phyloP scores from a whole-genome alignment of 2,797 vertebrate species.

The Eulemur albifrons region DNA sequence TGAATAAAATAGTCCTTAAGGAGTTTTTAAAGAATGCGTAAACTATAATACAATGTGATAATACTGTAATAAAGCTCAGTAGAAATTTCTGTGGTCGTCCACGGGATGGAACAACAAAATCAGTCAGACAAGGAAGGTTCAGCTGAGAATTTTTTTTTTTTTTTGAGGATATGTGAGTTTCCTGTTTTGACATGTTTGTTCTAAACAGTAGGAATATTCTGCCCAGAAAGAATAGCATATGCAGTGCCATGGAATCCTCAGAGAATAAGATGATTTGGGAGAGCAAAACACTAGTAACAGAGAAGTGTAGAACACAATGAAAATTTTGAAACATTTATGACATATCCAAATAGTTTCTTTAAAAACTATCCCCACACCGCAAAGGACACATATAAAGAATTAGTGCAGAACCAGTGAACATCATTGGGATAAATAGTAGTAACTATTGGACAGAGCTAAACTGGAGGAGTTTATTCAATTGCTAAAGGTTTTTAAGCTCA shows the following conservation, averaged over 20 bases:
- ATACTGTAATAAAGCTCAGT: not conserved
- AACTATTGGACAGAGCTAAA: not conserved
- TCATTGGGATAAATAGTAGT: conserved; percentile 27
- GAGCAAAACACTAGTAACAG: not conserved
- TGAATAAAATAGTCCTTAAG: not conserved
- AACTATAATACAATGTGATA: not conserved
- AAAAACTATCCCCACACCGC: not conserved
- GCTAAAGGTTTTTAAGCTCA: conserved; percentile 67
- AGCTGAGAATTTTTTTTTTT: not conserved
- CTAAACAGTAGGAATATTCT: not conserved
- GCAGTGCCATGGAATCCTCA: not conserved
- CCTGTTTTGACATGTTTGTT: not conserved
- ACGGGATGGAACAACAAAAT: not conserved
- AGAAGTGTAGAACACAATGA: not conserved
- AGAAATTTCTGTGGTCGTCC: not conserved
- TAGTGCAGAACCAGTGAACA: not conserved
- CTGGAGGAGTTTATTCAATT: conserved; percentile 59
- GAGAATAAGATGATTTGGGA: not conserved
- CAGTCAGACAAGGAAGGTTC: not conserved
- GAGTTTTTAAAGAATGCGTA: not conserved
- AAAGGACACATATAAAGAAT: not conserved
- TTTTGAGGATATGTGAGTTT: not conserved
- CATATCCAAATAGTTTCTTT: not conserved
- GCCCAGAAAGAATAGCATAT: not conserved
- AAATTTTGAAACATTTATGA: not conserved